Conservation (phyloP, 2,113 vertebrate species). For the Tychaedon coryphoeus region DNA sequence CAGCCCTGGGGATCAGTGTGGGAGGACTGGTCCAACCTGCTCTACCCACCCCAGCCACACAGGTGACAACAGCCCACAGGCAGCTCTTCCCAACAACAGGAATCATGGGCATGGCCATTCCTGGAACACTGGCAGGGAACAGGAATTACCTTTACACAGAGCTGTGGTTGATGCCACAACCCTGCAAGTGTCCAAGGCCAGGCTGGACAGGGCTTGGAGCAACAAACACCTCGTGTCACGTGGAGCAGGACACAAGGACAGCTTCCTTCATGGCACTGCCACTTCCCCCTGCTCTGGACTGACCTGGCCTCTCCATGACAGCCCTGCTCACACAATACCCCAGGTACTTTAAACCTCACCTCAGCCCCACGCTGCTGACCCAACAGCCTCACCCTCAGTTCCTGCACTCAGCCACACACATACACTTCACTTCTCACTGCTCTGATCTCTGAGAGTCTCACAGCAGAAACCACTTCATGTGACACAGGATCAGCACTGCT, state of each 20-base stretch:
- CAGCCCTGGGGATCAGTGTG: not conserved
- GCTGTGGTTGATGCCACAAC: not conserved
- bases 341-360: rapidly evolving
- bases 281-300: not conserved
- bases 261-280: not conserved
- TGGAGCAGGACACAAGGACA: rapidly evolving
- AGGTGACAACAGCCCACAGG: not conserved
- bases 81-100: not conserved
- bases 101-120: rapidly evolving
- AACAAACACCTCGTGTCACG: not conserved
- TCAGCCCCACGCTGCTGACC: not conserved
- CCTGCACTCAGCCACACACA: not conserved
- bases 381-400: not conserved
- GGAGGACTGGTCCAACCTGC: not conserved
- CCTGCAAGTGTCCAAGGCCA: not conserved
- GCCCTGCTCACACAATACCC: rapidly evolving
- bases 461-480: not conserved
- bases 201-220: not conserved
- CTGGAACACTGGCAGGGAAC: not conserved
- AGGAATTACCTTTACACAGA: rapidly evolving
- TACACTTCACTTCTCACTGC: not conserved
- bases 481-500: not conserved
- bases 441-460: not conserved
- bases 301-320: too few species aligned
- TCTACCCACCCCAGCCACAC: not conserved